Evolutionary conservation across 2,113 vertebrate species (phyloP), one percentile per base, ranked within the genome.

Genomic region (Gymnarchus niloticus): DNA sequence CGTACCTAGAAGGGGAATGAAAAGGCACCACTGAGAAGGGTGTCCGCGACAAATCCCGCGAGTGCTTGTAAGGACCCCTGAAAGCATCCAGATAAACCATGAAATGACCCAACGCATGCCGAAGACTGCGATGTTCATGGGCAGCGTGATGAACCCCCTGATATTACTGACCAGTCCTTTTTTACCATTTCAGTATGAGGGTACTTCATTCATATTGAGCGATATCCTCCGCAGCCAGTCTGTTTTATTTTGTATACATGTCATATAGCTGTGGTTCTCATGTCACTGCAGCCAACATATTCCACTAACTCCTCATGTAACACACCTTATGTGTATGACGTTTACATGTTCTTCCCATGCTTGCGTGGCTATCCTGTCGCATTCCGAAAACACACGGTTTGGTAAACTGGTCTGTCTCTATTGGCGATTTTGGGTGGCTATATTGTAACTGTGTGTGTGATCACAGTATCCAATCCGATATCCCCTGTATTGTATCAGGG

Each of bases 1-100:
- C 0, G 97, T 99, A 52, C 98, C 98, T 99, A 93, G 81, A 87
- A 83, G 49, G 80, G 85, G 87, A 87, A 25, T 25, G 90, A 90
- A 44, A 89, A 3, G 52, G 81, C 17, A 44, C 0, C 59, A n/a
- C 49, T 48, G 44, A 46, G 9, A 46, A 23, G 44, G 6, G 21
- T 9, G 44, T 48, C 44, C 19, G 10, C 41, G 23, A 21, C 3
- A 7, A 78, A 10, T 78, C 41, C 76, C 9, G 7, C 44, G 9
- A 48, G 41, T 37, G 21, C 6, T 6, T 37, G 28, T 10, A 33
- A 73, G 7, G 65, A 73, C 17, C 33, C 41, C 14, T 3, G 65
- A 73, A 41, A 12, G 52, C 12, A 9, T 54, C 52, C 12, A 17
- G 52, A 54, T 54, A 17, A 17, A 17, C 52, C 17, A 33, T 17